Evolutionary conservation across 2,797 vertebrate genomes (phyloP), one percentile per base, ranked within the genome.

Genomic region (Notolabrus celidotus): DNA sequence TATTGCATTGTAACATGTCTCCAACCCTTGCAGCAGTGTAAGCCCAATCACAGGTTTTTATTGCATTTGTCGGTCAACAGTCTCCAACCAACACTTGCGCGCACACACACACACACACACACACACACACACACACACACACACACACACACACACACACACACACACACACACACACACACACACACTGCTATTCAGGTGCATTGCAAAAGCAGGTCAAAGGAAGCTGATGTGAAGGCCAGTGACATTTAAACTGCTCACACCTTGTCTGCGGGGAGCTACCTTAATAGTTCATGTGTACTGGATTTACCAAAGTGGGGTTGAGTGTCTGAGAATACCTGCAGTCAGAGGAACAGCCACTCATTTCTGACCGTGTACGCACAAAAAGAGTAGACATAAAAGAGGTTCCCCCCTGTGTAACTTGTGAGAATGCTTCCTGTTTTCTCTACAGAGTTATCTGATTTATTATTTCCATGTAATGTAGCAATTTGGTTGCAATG

Each of bases 181-280:
- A 6, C 49, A 10, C 14, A 34, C 41, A 16, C 16, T 23, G 31
- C n/a, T 36, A 41, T 22, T 55, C 14, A 51, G 14, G 42, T 1
- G 9, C 27, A 53, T 17, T 23, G 14, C 23, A 36, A 39, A 70
- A 50, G 46, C 29, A 8, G 36, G 49, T 7, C 22, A 22, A 3
- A 45, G 43, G 3, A 2, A 15, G 31, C 19, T 59, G 54, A 54
- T 67, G 14, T 49, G 38, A 46, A 58, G 58, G n/a, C 38, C 62
- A 51, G 19, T 71, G 63, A 71, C 63, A 64, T 72, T 72, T 67
- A 7, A 71, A 45, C 15, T 31, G 54, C 17, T 61, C 45, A 45
- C 46, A 77, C 29, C 34, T 36, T 51, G 20, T 56, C 51, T 12
- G 19, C 17, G 42, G 33, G 33, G 31, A 69, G 19, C 49, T 31